Evolutionary conservation across 2,888 invertebrate genomes (phyloP).

Genomic region (Agriotes lineatus): DNA sequence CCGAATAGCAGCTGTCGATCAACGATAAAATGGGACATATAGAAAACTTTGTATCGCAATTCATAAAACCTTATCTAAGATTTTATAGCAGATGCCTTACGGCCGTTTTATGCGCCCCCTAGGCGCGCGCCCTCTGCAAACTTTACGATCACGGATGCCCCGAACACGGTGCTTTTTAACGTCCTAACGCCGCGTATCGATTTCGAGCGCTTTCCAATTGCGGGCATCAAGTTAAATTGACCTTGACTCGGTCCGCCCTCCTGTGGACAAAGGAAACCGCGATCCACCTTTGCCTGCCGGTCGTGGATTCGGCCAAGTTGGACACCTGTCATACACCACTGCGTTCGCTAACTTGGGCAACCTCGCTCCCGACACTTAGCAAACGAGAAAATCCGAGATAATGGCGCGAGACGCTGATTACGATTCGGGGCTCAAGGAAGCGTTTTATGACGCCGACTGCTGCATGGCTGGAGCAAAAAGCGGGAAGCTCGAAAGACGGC

Average conservation of each 20-base stretch:
- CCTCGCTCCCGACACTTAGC: too few species aligned
- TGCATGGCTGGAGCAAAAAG: too few species aligned
- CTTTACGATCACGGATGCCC: background rate
- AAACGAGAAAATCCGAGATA: too few species aligned
- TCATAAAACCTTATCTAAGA: background rate
- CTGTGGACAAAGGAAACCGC: background rate
- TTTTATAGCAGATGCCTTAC: background rate
- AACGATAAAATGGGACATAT: too few species aligned
- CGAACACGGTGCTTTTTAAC: background rate
- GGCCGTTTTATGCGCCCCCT: background rate
- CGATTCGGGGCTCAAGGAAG: too few species aligned
- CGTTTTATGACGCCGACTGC: too few species aligned
- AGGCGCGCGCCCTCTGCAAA: background rate
- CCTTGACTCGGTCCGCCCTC: background rate
- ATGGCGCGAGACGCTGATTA: too few species aligned
- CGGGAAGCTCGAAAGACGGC: too few species aligned
- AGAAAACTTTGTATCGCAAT: background rate
- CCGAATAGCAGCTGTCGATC: too few species aligned
- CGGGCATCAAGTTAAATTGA: background rate
- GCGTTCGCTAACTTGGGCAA: too few species aligned
- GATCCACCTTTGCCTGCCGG: background rate
- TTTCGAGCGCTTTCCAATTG: slow-evolving; percentile 5
- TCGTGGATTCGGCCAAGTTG: too few species aligned
- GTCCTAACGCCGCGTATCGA: background rate
- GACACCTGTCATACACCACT: too few species aligned